Evolutionary conservation across 2,113 vertebrate species (phyloP), one percentile per base, ranked within the genome.

Genomic region (Anseranas semipalmata): DNA sequence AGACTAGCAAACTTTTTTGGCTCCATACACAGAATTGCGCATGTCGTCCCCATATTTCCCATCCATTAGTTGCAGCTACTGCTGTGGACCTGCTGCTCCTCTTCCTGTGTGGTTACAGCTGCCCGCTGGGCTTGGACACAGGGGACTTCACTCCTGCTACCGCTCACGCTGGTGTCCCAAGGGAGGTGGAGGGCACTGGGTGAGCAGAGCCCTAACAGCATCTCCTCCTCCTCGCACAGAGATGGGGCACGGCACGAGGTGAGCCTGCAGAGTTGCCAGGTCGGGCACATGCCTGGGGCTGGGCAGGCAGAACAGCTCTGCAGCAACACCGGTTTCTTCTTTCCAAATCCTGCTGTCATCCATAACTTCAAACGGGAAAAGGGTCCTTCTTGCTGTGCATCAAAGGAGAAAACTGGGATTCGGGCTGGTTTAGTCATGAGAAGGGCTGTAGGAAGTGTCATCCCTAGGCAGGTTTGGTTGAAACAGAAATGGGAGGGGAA

Each of bases 401-500:
- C 0, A 76, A 82, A 19, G 50, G 89, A 91, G 30, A 15, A 86
- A 81, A 84, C 3, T 39, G 52, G 53, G 73, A 11, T 80, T 86
- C 66, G 66, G 94, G 55, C 24, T 32, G 50, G 32, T 78, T 87
- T 91, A 58, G 50, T 79, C 71, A 82, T 3, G 16, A 91, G 41
- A 70, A 91, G 17, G 58, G 73, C 39, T 92, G 66, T 10, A 76
- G 70, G 59, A 76, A 85, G 70, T 85, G 77, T 91, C 95, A 92
- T 85, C 39, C 37, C 71, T 43, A 87, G 58, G 74, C 43, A 92
- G 87, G 92, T 87, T 92, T 80, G 70, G 62, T 89, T 95, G 86
- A 94, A 91, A 85, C 48, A 91, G 62, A 73, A 89, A 73, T 83
- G 91, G 94, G 94, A 96, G 81, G 85, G 43, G 41, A 93, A 86